Conservation (phyloP, 1,140 invertebrate species). For the Dendroctonus valens region DNA sequence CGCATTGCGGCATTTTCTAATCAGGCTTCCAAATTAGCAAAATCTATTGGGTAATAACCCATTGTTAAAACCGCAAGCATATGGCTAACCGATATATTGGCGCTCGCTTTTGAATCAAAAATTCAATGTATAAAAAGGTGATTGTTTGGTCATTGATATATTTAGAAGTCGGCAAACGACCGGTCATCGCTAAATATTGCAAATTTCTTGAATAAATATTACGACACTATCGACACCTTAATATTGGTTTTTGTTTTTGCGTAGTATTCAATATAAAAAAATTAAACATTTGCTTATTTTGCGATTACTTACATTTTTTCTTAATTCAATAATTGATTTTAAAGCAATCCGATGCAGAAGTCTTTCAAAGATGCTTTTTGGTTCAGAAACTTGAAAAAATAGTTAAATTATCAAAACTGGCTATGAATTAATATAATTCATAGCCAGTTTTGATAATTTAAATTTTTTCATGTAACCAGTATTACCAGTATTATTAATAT, state of each 20-base stretch:
- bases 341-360: no score
- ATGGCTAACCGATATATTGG: background rate
- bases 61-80: background rate
- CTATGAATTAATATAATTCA: no score
- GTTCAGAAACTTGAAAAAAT: no score
- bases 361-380: no score
- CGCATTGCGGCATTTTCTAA: background rate
- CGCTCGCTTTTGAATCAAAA: slow-evolving; percentile 8
- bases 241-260: background rate
- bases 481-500: no score
- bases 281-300: background rate
- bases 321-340: no score
- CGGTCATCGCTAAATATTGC: slow-evolving; percentile 41
- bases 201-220: slow-evolving; percentile 40
- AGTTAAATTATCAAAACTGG: no score
- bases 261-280: background rate
- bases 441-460: no score
- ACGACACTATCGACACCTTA: slow-evolving; percentile 16
- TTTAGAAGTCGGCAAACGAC: slow-evolving; percentile 36
- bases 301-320: background rate
- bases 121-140: slow-evolving; percentile 19
- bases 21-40: background rate
- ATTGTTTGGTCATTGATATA: slow-evolving; percentile 36
- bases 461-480: no score
- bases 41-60: background rate